Base-by-base conservation (phyloP, 2,888 invertebrate genomes). In the Stratiomys singularior region DNA sequence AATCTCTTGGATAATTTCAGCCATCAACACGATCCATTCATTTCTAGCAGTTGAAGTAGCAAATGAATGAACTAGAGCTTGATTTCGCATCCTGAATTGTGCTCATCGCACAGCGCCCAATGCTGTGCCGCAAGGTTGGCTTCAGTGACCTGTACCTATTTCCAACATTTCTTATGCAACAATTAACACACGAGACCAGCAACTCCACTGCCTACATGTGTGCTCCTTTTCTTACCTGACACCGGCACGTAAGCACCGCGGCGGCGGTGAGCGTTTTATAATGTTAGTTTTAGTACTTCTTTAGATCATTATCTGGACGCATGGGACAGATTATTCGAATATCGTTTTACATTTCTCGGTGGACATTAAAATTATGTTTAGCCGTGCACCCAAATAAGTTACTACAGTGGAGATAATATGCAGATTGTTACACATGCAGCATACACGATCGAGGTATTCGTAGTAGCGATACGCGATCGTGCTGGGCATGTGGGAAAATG, bases 251-350 rank as follows among this genome's bases (percentile, higher is more conserved):
- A 37, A 5, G 37, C 37, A 37, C 5, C 37, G 37, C 37, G 37
- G 9, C 37, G 37, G 30, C 76, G 76, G 76, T 76, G 78, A 79
- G 79, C 78, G 79, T 77, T 78, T 78, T 78, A 78, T 78, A 76
- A 79, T 79, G 79, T 79, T 79, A 74, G 58, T 76, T 79, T 76
- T 79, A 72, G 78, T 76, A 77, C 78, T 79, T 64, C 76, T 79
- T 79, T 71, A 79, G 79, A 79, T 79, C 76, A 76, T 79, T 79
- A 79, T 79, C 79, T 58, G 58, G 74, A 74, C 74, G 74, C 74
- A 30, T 58, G 74, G 71, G 44, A 74, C 71, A 76, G 79, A 79
- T 79, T 79, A 77, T 79, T 79, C 77, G 79, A 77, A 79, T 79
- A 77, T 79, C 79, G 76, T 78, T 76, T 79, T 78, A 78, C 79